Evolutionary conservation across 2,113 vertebrate genomes (phyloP).

Genomic region (Megalops atlanticus): DNA sequence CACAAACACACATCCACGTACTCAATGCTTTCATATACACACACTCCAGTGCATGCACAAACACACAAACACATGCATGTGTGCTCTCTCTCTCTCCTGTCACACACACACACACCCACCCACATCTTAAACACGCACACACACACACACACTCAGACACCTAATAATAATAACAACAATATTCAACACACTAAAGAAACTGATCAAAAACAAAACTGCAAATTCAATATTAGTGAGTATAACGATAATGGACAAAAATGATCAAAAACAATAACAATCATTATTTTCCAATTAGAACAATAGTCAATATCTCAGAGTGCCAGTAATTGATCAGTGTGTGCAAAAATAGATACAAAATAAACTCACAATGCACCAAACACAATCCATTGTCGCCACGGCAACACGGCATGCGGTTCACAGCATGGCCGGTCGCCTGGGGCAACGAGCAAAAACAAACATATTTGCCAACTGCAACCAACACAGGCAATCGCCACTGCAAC

Average conservation of each 20-base stretch:
- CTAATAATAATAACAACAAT: slow-evolving; percentile 72
- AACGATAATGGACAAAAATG: slow-evolving; percentile 25
- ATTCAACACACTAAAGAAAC: slow-evolving; percentile 68
- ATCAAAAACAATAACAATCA: slow-evolving; percentile 34
- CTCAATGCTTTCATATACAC: slow-evolving; percentile 31
- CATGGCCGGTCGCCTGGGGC: slow-evolving; percentile 71
- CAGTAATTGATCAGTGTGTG: slow-evolving; percentile 73
- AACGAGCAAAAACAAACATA: slow-evolving; percentile 67
- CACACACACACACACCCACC: slow-evolving; percentile 60
- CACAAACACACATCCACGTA: not conserved
- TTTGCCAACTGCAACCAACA: slow-evolving; percentile 73
- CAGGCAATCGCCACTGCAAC: slow-evolving; percentile 77
- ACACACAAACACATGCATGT: slow-evolving; percentile 54
- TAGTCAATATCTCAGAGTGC: slow-evolving; percentile 65
- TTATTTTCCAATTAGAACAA: slow-evolving; percentile 39
- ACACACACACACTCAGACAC: slow-evolving; percentile 57
- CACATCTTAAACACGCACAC: slow-evolving; percentile 48
- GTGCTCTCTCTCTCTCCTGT: too few relatives aligned
- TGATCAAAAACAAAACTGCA: slow-evolving; percentile 69
- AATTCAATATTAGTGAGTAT: slow-evolving; percentile 42
- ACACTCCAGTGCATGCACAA: slow-evolving; percentile 29
- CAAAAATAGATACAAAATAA: slow-evolving; percentile 71
- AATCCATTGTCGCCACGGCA: slow-evolving; percentile 73
- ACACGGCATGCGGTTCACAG: slow-evolving; percentile 73
- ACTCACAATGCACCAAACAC: slow-evolving; percentile 78